Evolutionary conservation across 1,140 invertebrate species (phyloP).

Genomic region (Drosophila jambulina): DNA sequence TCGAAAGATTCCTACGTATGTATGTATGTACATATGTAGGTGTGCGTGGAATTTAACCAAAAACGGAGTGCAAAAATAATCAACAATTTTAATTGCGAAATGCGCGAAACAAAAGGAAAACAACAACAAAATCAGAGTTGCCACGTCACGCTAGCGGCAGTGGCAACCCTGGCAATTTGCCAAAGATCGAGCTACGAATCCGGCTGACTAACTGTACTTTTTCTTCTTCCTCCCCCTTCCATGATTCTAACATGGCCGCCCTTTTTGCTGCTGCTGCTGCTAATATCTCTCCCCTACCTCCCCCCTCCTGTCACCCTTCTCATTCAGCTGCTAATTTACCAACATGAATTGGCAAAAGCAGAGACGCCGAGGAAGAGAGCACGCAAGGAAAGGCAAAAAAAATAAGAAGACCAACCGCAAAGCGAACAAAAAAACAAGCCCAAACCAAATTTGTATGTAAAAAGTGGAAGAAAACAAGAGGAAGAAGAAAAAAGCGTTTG

Average conservation of each 20-base stretch:
- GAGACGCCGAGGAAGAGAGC: conserved; percentile 27
- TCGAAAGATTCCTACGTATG: conserved; percentile 1
- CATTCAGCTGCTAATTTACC: conserved; percentile 62
- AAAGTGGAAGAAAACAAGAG: conserved; percentile 27
- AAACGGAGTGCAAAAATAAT: conserved; percentile 27
- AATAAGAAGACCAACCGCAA: conserved; percentile 24
- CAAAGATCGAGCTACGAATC: conserved; percentile 20
- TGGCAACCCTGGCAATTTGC: conserved; percentile 30
- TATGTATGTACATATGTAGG: neutral
- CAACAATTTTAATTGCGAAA: conserved; percentile 26
- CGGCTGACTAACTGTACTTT: conserved; percentile 40
- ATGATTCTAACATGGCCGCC: conserved; percentile 23
- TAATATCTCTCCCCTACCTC: conserved; percentile 7
- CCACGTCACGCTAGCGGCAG: conserved; percentile 2
- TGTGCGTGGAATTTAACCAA: conserved; percentile 34
- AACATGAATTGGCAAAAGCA: conserved; percentile 68
- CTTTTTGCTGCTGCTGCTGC: conserved; percentile 17
- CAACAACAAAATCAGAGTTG: conserved; percentile 13
- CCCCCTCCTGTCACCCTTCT: neutral
- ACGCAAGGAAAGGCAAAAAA: conserved; percentile 25
- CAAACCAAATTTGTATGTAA: conserved; percentile 32
- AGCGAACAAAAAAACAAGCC: conserved; percentile 8
- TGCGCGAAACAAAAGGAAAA: conserved; percentile 10
- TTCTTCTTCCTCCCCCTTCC: conserved; percentile 8
- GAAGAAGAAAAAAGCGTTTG: conserved; percentile 22